A percentile compares a stretch with the other conserved stretches of the same genome.
Evolutionary conservation across 2,797 vertebrate genomes (phyloP).

Genomic region (Sebastes taczanowskii): DNA sequence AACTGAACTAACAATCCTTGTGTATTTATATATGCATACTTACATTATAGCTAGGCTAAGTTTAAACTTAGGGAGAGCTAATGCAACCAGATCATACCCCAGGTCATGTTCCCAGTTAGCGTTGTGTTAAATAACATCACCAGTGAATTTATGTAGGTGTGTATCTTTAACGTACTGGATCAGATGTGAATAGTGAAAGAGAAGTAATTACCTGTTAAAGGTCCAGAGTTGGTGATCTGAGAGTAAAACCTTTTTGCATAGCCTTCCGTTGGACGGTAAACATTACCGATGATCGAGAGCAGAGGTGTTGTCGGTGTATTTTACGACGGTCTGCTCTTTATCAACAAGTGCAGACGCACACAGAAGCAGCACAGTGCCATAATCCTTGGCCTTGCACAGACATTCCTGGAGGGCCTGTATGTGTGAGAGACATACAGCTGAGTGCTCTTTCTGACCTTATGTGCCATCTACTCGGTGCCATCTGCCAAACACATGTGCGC

Average conservation of each 20-base stretch:
- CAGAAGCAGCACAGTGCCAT: constrained; percentile 33
- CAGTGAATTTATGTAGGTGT: not conserved
- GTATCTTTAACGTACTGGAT: not conserved
- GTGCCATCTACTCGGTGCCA: constrained; percentile 74
- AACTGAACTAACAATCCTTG: not conserved
- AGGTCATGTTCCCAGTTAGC: not conserved
- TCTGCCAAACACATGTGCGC: constrained; percentile 78
- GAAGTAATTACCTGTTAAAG: not conserved
- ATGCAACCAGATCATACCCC: not conserved
- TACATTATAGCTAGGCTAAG: not conserved
- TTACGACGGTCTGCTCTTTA: constrained; percentile 50
- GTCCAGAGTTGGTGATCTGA: not conserved
- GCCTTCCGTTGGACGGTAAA: constrained; percentile 13
- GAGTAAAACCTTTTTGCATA: not conserved
- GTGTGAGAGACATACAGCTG: constrained; percentile 73
- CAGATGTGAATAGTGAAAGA: not conserved
- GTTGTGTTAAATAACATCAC: not conserved
- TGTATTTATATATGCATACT: not conserved
- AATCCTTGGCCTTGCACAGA: constrained; percentile 63
- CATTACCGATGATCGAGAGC: constrained; percentile 24
- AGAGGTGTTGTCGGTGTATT: constrained; percentile 20
- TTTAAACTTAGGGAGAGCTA: not conserved
- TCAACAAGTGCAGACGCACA: constrained; percentile 42
- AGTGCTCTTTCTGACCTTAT: constrained; percentile 65
- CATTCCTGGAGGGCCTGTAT: constrained; percentile 69